A percentile compares a stretch with the other conserved stretches of the same genome.
These are phyloP conservation scores for Brevimyrus niger DNA, from an alignment of 2,113 vertebrate genomes.

Conservation along the genomic window DNA sequence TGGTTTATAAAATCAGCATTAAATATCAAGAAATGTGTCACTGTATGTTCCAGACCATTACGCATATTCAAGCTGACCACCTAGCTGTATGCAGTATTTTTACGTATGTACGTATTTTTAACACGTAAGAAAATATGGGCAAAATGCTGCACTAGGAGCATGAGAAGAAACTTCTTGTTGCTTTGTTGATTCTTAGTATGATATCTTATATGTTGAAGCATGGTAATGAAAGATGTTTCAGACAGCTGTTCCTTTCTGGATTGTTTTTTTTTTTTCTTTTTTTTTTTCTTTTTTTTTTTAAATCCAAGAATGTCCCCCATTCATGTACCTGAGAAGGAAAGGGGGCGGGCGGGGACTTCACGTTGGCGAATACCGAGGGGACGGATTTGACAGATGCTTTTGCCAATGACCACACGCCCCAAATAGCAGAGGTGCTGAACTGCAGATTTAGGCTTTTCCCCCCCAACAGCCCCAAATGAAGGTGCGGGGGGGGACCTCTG, in stretches of 20 bases:
- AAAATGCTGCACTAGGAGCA: neutral
- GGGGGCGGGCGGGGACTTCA: constrained; percentile 16
- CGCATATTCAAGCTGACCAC: neutral
- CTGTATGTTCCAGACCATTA: neutral
- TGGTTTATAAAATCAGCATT: neutral
- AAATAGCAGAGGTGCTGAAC: constrained; percentile 69
- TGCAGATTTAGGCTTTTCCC: constrained; percentile 54
- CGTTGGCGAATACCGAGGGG: constrained; percentile 45
- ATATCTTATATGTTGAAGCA: neutral
- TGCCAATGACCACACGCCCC: constrained; percentile 62
- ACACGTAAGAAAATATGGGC: neutral
- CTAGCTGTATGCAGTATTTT: no score
- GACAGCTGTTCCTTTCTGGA: constrained; percentile 24
- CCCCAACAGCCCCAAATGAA: constrained; percentile 63
- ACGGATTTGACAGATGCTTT: constrained; percentile 66
- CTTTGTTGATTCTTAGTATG: neutral
- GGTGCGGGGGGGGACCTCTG: constrained; percentile 61
- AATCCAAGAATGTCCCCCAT: constrained; percentile 22
- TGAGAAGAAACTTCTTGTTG: neutral
- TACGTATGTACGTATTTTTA: neutral
- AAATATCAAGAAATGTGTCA: neutral
- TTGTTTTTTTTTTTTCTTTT: constrained; percentile 7
- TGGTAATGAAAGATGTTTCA: neutral
- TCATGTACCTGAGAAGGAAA: constrained; percentile 28
- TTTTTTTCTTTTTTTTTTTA: neutral